A percentile compares a stretch with the other conserved stretches of the same genome.
These are phyloP conservation scores for Pseudopodoces humilis DNA, from an alignment of 2,113 vertebrate genomes.

Conservation along the genomic window DNA sequence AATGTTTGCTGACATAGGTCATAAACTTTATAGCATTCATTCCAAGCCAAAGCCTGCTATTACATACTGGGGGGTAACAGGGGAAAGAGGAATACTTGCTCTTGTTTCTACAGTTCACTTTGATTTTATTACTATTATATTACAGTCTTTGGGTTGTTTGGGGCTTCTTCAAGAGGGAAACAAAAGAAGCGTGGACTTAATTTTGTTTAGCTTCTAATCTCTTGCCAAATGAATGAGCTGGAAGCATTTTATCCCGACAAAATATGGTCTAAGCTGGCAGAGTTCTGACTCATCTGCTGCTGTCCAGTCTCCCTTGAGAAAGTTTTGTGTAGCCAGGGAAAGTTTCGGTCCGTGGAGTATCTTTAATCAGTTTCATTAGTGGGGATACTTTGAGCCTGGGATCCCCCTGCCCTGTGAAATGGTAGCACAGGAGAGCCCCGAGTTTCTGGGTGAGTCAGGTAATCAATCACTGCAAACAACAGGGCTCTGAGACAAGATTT, in stretches of 20 bases:
- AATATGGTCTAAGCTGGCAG: neutral
- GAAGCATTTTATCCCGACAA: conserved; percentile 8
- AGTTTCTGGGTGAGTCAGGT: neutral
- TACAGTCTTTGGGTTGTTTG: neutral
- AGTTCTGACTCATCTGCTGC: conserved; percentile 20
- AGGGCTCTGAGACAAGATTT: neutral
- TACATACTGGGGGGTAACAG: neutral
- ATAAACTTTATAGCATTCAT: neutral
- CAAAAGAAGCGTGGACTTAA: neutral
- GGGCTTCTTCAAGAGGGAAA: neutral
- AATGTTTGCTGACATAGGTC: neutral
- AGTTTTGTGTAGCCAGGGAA: neutral
- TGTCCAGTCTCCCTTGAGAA: neutral
- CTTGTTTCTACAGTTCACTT: neutral
- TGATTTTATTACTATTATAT: neutral
- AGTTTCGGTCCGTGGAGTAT: neutral
- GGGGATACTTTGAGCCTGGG: neutral
- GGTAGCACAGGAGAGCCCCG: neutral
- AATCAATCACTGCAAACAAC: neutral
- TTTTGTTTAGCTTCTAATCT: conserved; percentile 54
- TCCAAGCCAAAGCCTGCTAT: neutral
- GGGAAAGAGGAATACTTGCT: neutral
- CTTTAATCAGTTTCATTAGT: neutral
- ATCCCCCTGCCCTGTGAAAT: neutral
- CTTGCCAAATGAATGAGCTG: conserved; percentile 46